Conservation (phyloP, 2,113 vertebrate genomes). For the Numida meleagris region DNA sequence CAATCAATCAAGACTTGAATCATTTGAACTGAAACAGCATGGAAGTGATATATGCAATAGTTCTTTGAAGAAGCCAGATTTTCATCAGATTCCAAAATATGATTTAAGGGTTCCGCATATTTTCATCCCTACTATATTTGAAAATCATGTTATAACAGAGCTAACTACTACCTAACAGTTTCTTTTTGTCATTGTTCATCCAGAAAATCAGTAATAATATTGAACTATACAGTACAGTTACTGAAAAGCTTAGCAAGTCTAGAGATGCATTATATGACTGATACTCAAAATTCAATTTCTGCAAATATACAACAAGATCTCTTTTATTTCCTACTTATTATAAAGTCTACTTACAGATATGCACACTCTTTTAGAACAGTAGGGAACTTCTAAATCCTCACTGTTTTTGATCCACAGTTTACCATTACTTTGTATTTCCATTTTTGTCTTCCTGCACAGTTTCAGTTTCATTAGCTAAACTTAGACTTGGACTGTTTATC, state of each 20-base stretch:
- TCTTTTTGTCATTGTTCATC: not conserved
- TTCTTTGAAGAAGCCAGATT: not conserved
- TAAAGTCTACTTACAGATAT: not conserved
- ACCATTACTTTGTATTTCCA: not conserved
- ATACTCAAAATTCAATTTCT: not conserved
- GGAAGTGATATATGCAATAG: not conserved
- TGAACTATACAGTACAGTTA: not conserved
- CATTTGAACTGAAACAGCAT: not conserved
- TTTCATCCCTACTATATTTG: not conserved
- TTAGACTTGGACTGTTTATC: not conserved
- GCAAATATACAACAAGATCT: not conserved
- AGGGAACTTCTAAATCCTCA: not conserved
- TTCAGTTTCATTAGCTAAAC: not conserved
- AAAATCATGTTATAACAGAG: not conserved
- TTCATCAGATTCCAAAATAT: not conserved
- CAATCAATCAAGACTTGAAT: not conserved
- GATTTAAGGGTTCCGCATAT: not conserved
- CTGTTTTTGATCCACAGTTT: not conserved
- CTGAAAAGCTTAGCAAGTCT: not conserved
- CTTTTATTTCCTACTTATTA: not conserved
- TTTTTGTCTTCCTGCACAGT: not conserved
- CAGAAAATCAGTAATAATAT: not conserved
- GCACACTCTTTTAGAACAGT: not conserved
- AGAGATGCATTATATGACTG: not conserved
- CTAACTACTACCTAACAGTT: not conserved